Evolutionary conservation across 2,888 invertebrate genomes (phyloP), one percentile per base, ranked within the genome.

Genomic region (Aphodius granarius): DNA sequence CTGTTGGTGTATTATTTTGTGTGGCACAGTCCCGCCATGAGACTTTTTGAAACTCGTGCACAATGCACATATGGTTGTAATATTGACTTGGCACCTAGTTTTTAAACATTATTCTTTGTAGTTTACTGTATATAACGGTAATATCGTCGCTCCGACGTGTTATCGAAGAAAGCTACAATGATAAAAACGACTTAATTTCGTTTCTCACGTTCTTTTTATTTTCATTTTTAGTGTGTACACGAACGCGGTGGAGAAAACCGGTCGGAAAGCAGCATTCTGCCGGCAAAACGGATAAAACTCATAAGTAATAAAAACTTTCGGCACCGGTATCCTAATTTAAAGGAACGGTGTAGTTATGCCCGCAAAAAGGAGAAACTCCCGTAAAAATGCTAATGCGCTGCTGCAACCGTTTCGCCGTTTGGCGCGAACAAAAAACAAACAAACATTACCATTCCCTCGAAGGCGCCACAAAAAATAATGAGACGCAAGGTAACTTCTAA

Each of bases 401-500:
- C 80, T n/a, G n/a, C n/a, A n/a, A n/a, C 80, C 80, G 81, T 81
- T 79, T 43, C 66, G 13, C 80, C 80, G 80, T 82, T 82, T 80
- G 78, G 80, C 78, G 76, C 78, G 78, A 82, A 83, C 82, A 84
- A 85, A 43, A 82, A 84, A 75, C 15, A 75, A 84, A 83, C 84
- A 83, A 84, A 84, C 83, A 84, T 85, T 84, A 84, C 83, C 82
- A 82, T 83, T 82, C 83, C 83, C 84, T 83, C 83, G 80, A 82
- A 84, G 82, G 83, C 83, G 81, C 82, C 80, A 83, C 83, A 83
- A 84, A 84, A 84, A 85, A 84, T 84, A 85, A 85, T 83, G 84
- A 84, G 84, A 82, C 82, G 83, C 82, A 79, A 82, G 81, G 79
- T 80, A 84, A 84, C 81, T 84, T 84, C 84, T 83, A 83, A 83